Evolutionary conservation across 2,797 vertebrate genomes (phyloP), one percentile per base, ranked within the genome.

Genomic region (Gymnopithys bicolor): DNA sequence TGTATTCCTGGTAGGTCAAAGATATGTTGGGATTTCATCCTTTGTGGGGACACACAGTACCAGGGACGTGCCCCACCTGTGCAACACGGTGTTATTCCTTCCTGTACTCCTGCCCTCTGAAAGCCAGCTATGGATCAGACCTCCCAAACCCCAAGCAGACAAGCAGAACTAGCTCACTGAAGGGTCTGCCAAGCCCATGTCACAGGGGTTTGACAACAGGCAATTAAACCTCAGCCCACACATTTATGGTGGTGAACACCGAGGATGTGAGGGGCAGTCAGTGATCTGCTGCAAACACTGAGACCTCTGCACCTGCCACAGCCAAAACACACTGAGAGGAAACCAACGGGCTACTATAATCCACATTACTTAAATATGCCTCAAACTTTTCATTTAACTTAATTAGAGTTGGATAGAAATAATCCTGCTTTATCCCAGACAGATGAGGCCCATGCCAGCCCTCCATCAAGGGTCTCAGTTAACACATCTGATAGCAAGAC

Each of bases 221-320:
- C 43, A 80, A 17, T 59, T 24, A 66, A 48, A 13, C 25, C 28
- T 67, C 46, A 49, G n/a, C 46, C 35, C 55, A 62, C 49, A n/a
- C 9, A 19, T 28, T 73, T 48, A 69, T 41, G 0, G 0, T 9
- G 37, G 53, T 48, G 46, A 78, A 53, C 2, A 0, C 11, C 53
- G 51, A 0, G 16, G 28, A 56, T 0, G 0, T 19, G 58, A 89
- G 52, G 59, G 58, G 30, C 59, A 63, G 49, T 19, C 70, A 53
- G 52, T 51, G 35, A 52, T 9, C 41, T 51, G 16, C 69, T 37
- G 30, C 63, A 78, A 80, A 73, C 4, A 66, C 0, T 4, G 39
- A 73, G 43, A 67, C 51, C 41, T 56, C 45, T 49, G 63, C 63
- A 62, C 69, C 23, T 70, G 74, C 37, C 58, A 67, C 33, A 82